Percentiles rank a stretch among this genome's conserved stretches.
phyloP scores from a whole-genome alignment of 2,797 vertebrate genomes.

The Bufotes viridis region DNA sequence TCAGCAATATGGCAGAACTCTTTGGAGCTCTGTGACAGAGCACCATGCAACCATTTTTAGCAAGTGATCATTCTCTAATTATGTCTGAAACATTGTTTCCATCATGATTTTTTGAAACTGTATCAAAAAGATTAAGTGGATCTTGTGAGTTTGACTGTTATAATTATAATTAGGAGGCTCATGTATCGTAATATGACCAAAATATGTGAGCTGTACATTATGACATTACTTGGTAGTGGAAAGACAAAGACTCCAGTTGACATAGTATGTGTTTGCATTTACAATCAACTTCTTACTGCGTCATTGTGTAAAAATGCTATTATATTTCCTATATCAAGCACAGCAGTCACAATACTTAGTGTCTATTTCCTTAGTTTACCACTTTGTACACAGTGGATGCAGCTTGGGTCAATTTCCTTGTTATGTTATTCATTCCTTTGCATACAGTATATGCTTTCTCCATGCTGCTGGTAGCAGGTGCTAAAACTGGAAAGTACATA shows the following conservation, averaged over 20 bases:
- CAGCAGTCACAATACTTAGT: not conserved
- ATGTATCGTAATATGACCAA: not conserved
- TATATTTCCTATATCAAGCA: not conserved
- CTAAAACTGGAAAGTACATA: slow-evolving; percentile 34
- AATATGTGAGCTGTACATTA: not conserved
- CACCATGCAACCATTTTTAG: not conserved
- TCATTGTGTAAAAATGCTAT: not conserved
- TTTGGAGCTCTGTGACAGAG: not conserved
- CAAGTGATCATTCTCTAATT: not conserved
- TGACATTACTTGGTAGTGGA: not conserved
- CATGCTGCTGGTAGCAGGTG: slow-evolving; percentile 47
- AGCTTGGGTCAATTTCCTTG: not conserved
- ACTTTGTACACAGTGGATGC: not conserved
- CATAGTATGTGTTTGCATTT: not conserved
- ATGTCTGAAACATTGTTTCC: not conserved
- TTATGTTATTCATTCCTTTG: not conserved
- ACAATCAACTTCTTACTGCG: not conserved
- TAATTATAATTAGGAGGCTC: not conserved
- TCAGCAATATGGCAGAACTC: not conserved
- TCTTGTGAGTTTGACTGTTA: not conserved
- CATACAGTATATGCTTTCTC: not conserved
- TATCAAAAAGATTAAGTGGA: not conserved
- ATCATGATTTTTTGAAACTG: not conserved
- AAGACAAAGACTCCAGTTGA: not conserved
- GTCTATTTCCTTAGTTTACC: not conserved